phyloP scores from a whole-genome alignment of 2,888 invertebrate species.

The Drosophila acutilabella region DNA sequence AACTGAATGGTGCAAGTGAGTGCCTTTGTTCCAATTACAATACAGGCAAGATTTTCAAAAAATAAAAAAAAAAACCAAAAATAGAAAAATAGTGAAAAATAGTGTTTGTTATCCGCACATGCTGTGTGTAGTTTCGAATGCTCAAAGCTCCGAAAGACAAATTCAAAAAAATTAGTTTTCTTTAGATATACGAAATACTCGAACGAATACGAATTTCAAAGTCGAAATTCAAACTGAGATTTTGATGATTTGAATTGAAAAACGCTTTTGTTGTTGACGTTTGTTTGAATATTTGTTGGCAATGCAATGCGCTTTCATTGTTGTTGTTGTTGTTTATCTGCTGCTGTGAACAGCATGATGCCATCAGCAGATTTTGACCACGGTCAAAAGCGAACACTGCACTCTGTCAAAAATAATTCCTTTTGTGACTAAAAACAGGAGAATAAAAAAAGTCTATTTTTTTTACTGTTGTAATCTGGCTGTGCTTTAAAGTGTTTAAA shows the following conservation, averaged over 20 bases:
- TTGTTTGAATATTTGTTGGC: conserved; percentile 24
- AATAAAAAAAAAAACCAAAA: background rate
- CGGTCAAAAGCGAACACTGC: conserved; percentile 39
- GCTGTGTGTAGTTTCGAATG: background rate
- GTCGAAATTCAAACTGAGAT: background rate
- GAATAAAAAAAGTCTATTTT: background rate
- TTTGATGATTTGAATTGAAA: conserved; percentile 5
- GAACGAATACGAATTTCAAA: background rate
- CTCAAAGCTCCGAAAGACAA: background rate
- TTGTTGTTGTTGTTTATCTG: conserved; percentile 23
- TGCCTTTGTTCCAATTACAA: background rate
- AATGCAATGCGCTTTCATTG: conserved; percentile 26
- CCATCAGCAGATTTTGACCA: conserved; percentile 67
- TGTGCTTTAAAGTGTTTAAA: no score
- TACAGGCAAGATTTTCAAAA: background rate
- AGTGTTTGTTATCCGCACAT: background rate
- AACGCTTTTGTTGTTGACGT: conserved; percentile 24
- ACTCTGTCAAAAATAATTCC: background rate
- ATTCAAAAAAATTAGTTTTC: background rate
- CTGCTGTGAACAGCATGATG: conserved; percentile 76
- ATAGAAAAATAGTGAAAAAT: background rate
- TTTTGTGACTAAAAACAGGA: background rate
- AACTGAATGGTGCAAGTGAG: background rate
- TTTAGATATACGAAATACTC: background rate
- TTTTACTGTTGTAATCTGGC: no score